Conservation (phyloP, 2,113 vertebrate genomes). For the Balaenoptera acutorostrata region DNA sequence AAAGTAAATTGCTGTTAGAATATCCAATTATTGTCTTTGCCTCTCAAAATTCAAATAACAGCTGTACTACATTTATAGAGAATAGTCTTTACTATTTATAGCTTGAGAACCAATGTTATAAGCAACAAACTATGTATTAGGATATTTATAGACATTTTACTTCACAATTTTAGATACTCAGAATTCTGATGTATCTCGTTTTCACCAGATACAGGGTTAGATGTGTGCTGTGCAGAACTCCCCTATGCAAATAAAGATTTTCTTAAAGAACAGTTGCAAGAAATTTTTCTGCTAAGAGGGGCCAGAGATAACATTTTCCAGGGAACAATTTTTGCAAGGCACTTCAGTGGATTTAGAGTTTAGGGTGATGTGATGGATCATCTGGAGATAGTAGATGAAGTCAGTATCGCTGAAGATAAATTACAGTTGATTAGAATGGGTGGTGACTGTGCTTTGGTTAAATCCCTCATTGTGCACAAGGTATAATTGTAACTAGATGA, state of each 20-base stretch:
- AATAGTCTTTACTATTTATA: conserved; percentile 63
- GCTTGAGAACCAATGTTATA: conserved; percentile 47
- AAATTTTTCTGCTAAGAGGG: background rate
- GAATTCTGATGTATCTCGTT: background rate
- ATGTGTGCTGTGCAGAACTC: background rate
- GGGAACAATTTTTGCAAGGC: background rate
- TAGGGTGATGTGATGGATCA: background rate
- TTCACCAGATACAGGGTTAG: background rate
- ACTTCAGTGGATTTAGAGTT: background rate
- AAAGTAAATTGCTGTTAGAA: conserved; percentile 5
- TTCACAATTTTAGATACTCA: conserved; percentile 20
- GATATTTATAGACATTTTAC: conserved; percentile 62
- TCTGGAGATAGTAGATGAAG: background rate
- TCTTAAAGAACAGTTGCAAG: background rate
- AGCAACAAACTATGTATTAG: conserved; percentile 52
- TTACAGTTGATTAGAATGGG: background rate
- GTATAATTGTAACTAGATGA: background rate
- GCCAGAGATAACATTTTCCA: background rate
- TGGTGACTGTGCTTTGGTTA: background rate
- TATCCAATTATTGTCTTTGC: background rate
- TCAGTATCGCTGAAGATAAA: background rate
- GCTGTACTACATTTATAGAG: conserved; percentile 62
- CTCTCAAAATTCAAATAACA: conserved; percentile 54
- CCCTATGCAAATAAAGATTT: background rate
- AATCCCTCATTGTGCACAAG: background rate